These are phyloP conservation scores for Drosophila austrosaltans DNA, from an alignment of 2,888 invertebrate genomes.

Conservation along the genomic window DNA sequence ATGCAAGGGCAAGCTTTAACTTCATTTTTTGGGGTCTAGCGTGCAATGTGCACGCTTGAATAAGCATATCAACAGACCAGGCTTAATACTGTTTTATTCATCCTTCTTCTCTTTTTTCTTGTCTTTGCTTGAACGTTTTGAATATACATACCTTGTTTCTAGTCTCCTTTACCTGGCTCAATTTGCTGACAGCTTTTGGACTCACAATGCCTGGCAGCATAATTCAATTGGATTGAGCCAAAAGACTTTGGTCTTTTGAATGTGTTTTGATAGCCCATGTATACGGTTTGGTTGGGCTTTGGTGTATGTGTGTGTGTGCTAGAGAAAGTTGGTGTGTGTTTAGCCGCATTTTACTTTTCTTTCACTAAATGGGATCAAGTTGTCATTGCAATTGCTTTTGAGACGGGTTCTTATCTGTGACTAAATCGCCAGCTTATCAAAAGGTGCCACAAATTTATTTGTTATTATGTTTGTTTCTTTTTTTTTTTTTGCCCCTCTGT, in stretches of 20 bases:
- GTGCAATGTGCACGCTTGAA: slow-evolving; percentile 8
- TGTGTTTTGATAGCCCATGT: slow-evolving; percentile 45
- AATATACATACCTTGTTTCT: slow-evolving; percentile 4
- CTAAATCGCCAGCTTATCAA: slow-evolving; percentile 44
- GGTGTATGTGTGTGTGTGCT: not conserved
- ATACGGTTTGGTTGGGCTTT: not conserved
- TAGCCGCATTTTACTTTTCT: slow-evolving; percentile 14
- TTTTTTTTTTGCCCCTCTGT: slow-evolving; percentile 28
- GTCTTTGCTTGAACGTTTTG: not conserved
- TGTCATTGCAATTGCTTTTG: slow-evolving; percentile 57
- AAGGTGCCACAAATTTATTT: slow-evolving; percentile 38
- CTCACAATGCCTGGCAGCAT: slow-evolving; percentile 60
- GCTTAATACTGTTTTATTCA: not conserved
- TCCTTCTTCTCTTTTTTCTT: not conserved
- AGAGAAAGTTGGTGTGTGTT: slow-evolving; percentile 4
- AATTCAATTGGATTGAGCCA: slow-evolving; percentile 70
- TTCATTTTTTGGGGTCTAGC: too few species aligned
- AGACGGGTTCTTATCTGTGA: slow-evolving; percentile 45
- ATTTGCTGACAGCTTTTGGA: slow-evolving; percentile 59
- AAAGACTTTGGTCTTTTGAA: slow-evolving; percentile 41
- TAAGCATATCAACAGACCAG: slow-evolving; percentile 10
- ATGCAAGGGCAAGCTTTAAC: too few species aligned
- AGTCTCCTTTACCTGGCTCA: slow-evolving; percentile 50
- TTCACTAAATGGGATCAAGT: slow-evolving; percentile 48
- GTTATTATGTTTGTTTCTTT: slow-evolving; percentile 8